These are phyloP conservation scores for Spodoptera exigua DNA, from an alignment of 2,888 invertebrate species.

Conservation along the genomic window DNA sequence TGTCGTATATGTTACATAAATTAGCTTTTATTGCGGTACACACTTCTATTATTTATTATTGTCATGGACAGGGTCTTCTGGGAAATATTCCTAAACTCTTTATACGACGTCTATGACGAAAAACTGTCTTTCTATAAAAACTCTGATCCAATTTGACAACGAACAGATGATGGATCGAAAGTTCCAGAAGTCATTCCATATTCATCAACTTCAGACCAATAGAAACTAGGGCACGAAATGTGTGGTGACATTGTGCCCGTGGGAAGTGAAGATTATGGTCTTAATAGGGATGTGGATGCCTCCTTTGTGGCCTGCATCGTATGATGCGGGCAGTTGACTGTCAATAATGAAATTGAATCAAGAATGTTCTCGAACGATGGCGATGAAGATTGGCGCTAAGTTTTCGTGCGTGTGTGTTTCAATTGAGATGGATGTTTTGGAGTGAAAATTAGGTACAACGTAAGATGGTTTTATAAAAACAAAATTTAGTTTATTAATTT, in stretches of 20 bases:
- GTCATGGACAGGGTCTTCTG: too few species aligned
- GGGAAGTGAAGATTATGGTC: slow-evolving; percentile 52
- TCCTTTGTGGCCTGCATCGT: slow-evolving; percentile 63
- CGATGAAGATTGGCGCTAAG: slow-evolving; percentile 5
- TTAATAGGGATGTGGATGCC: slow-evolving; percentile 71
- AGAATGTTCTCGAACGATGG: slow-evolving; percentile 13
- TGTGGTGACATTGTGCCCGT: slow-evolving; percentile 53
- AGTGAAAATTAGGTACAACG: too few species aligned
- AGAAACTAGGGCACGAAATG: slow-evolving; percentile 46
- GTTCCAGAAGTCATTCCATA: slow-evolving; percentile 38
- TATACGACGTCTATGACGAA: too few species aligned
- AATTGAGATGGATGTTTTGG: neutral
- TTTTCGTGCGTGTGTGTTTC: slow-evolving; percentile 1
- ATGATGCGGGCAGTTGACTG: slow-evolving; percentile 52
- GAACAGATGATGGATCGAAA: slow-evolving; percentile 25
- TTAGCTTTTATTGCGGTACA: too few species aligned
- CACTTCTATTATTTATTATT: too few species aligned
- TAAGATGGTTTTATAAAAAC: too few species aligned
- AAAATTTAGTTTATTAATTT: too few species aligned
- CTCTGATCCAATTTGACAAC: too few species aligned
- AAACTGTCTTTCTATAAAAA: too few species aligned
- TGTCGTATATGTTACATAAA: too few species aligned
- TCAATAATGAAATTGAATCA: slow-evolving; percentile 44
- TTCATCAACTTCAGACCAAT: slow-evolving; percentile 29
- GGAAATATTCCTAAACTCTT: too few species aligned